These are phyloP conservation scores for Parasteatoda lunata DNA, from an alignment of 2,888 invertebrate genomes.

Conservation along the genomic window DNA sequence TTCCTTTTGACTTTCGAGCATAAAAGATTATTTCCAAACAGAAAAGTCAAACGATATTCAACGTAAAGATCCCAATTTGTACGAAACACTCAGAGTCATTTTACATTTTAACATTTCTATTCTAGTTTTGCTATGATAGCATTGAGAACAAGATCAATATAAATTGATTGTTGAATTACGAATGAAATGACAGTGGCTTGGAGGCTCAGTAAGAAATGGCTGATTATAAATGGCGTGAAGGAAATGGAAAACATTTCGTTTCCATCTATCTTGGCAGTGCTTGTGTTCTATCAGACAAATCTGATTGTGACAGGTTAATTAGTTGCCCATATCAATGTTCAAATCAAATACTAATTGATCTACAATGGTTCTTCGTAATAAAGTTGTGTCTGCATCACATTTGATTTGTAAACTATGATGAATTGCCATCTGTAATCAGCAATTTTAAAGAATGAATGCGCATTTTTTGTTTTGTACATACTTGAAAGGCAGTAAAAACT, in stretches of 20 bases:
- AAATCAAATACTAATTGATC: conserved; percentile 42
- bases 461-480: no score
- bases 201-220: neutral
- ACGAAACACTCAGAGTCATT: no score
- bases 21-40: no score
- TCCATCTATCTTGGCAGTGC: conserved; percentile 24
- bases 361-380: conserved; percentile 12
- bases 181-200: neutral
- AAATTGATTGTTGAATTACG: neutral
- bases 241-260: conserved; percentile 3
- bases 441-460: no score
- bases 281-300: conserved; percentile 35
- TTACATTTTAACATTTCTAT: neutral
- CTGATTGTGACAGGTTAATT: conserved; percentile 53
- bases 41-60: no score
- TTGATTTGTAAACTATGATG: neutral
- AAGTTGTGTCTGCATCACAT: neutral
- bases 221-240: conserved; percentile 10
- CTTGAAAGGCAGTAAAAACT: no score
- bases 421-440: no score
- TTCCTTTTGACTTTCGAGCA: no score
- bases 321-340: conserved; percentile 38
- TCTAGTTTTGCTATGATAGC: neutral
- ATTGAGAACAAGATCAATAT: neutral
- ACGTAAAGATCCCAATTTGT: no score